Evolutionary conservation across 2,797 vertebrate genomes (phyloP), one percentile per base, ranked within the genome.

Genomic region (Myoxocephalus aenaeus): DNA sequence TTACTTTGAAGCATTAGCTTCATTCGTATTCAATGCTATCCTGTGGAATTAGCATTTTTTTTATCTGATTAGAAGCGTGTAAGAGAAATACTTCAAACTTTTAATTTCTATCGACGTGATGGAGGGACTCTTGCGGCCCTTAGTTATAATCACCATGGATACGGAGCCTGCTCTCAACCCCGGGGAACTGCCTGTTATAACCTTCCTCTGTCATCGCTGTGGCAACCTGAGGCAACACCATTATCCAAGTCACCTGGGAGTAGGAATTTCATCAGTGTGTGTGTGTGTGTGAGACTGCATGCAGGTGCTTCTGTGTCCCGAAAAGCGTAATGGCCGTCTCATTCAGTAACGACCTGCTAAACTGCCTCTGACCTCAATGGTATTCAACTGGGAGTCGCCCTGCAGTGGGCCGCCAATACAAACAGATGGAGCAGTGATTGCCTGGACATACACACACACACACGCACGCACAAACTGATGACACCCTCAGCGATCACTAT

Each of bases 151-250:
- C 84, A 38, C 81, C 81, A 81, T 76, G 82, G 86, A 70, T 70
- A 87, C 79, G 5, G 51, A 65, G 76, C 5, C 79, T 40, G 67
- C 72, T 61, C 80, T 51, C 63, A 17, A 3, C 75, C 79, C 59
- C 0, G 80, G 82, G 72, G 83, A 76, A 12, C 34, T 2, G 73
- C 69, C 62, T 15, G 80, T 73, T 80, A 57, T 66, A 85, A 81
- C 81, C 65, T 69, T 73, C 22, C 57, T 70, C 65, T 10, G 70
- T 78, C 75, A 62, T 66, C 32, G 8, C 77, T 44, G 78, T 76
- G 57, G 83, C 91, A 89, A 92, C 90, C 84, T 50, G 71, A 84
- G 77, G 85, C 83, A 87, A 80, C 78, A 34, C 73, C 65, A 73
- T 80, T 82, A 81, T 75, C 84, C 72, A 18, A 57, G 75, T 80